A percentile compares a stretch with the other conserved stretches of the same genome.
phyloP scores from a whole-genome alignment of 2,888 invertebrate species.

The Mythimna albipuncta region DNA sequence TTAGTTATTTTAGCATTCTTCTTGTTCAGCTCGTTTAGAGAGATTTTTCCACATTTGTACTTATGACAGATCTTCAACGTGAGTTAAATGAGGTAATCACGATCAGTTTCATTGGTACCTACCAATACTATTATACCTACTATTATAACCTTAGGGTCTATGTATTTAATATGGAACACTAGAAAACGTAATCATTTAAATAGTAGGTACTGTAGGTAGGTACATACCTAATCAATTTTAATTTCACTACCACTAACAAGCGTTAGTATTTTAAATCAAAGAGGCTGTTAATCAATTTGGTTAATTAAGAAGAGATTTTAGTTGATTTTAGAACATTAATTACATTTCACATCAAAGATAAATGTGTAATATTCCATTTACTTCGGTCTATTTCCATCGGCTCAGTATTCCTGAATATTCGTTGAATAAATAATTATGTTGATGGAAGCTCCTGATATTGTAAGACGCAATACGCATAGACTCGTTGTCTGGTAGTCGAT shows the following conservation, averaged over 20 bases:
- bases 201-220: too few species aligned
- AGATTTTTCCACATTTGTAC: too few species aligned
- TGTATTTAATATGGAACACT: too few species aligned
- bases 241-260: slow-evolving; percentile 1
- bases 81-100: too few species aligned
- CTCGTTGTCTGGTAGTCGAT: neutral
- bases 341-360: slow-evolving; percentile 35
- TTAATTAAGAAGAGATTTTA: slow-evolving; percentile 28
- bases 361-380: slow-evolving; percentile 28
- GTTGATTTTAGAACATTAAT: slow-evolving; percentile 30
- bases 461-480: slow-evolving; percentile 6
- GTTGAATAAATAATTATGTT: slow-evolving; percentile 43
- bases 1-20: too few species aligned
- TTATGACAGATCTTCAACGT: too few species aligned
- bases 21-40: too few species aligned
- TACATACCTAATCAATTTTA: too few species aligned
- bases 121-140: too few species aligned
- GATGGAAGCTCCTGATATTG: slow-evolving; percentile 19
- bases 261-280: slow-evolving; percentile 1
- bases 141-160: too few species aligned
- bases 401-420: slow-evolving; percentile 26
- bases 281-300: slow-evolving; percentile 12
- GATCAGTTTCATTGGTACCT: too few species aligned
- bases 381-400: slow-evolving; percentile 10
- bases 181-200: too few species aligned